Evolutionary conservation across 2,888 invertebrate species (phyloP), one percentile per base, ranked within the genome.

Genomic region (Phania funesta): DNA sequence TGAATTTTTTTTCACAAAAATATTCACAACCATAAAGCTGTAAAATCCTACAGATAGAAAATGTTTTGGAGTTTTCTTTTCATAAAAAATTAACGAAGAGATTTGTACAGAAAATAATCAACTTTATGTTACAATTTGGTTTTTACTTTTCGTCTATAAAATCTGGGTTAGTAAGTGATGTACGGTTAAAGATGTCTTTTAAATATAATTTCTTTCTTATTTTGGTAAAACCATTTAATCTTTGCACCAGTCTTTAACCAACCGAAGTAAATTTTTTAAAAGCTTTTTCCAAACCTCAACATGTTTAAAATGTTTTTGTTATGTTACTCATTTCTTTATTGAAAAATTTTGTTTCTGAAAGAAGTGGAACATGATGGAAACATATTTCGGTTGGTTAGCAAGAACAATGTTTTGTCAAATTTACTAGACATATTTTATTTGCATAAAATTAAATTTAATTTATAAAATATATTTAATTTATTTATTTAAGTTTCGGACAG

Each of bases 231-330:
- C 2, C 38, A 48, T 29, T 48, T 11, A 48, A 18, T 70, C 35
- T 70, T 20, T 56, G 26, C 48, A n/a, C 35, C 20, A 62, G 20
- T 35, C 32, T 46, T 70, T 20, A 77, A 64, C 77, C 35, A 77
- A 70, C 29, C 50, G 8, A 29, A 70, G 38, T 56, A 77, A 77
- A 77, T 64, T 70, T 62, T 68, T 64, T 70, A 62, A 77, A 77
- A 77, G 70, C 70, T 64, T 70, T 70, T 48, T 26, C 6, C 5
- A 46, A 77, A 70, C 77, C 77, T 29, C 62, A 77, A 77, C 62
- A 64, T 68, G 58, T 50, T 67, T 41, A 7, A 18, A 13, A 20
- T 5, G 18, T 48, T 54, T 41, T 22, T 35, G 6, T 41, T 60
- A 20, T 41, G n/a, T 22, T 38, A 44, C 32, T 18, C 2, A 2